Evolutionary conservation across 2,888 invertebrate species (phyloP).

Genomic region (Netelia fuscicornis): DNA sequence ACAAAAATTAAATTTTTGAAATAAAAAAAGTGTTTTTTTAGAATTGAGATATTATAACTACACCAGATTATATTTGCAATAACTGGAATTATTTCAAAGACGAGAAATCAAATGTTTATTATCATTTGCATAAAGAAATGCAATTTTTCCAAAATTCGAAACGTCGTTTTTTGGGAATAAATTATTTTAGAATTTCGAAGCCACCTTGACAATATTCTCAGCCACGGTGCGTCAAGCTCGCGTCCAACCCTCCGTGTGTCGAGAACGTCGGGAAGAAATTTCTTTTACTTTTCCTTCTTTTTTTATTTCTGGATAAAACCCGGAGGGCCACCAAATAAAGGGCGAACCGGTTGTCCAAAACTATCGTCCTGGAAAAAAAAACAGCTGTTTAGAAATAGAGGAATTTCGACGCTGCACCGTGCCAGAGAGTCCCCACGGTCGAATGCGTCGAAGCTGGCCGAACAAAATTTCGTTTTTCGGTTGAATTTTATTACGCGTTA

Average conservation of each 20-base stretch:
- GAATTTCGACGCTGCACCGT: constrained; percentile 3
- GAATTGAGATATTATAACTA: too few species aligned
- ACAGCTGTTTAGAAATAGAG: constrained; percentile 31
- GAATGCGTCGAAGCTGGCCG: too few species aligned
- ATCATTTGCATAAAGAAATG: not conserved
- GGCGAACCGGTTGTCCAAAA: constrained; percentile 46
- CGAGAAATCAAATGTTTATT: too few species aligned
- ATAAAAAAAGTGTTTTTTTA: too few species aligned
- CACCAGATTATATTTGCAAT: too few species aligned
- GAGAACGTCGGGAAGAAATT: constrained; percentile 4
- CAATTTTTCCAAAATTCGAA: not conserved
- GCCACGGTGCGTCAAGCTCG: not conserved
- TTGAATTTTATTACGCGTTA: too few species aligned
- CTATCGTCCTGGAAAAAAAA: constrained; percentile 32
- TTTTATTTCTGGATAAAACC: constrained; percentile 13
- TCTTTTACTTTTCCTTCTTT: too few species aligned
- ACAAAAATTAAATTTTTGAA: too few species aligned
- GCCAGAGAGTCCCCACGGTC: not conserved
- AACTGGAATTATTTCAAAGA: too few species aligned
- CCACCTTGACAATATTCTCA: not conserved
- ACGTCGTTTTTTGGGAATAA: too few species aligned
- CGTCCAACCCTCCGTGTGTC: not conserved
- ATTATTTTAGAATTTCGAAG: not conserved
- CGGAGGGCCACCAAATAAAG: constrained; percentile 25
- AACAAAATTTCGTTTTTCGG: too few species aligned